Conservation (phyloP, 2,113 vertebrate species). For the Mustela lutreola region DNA sequence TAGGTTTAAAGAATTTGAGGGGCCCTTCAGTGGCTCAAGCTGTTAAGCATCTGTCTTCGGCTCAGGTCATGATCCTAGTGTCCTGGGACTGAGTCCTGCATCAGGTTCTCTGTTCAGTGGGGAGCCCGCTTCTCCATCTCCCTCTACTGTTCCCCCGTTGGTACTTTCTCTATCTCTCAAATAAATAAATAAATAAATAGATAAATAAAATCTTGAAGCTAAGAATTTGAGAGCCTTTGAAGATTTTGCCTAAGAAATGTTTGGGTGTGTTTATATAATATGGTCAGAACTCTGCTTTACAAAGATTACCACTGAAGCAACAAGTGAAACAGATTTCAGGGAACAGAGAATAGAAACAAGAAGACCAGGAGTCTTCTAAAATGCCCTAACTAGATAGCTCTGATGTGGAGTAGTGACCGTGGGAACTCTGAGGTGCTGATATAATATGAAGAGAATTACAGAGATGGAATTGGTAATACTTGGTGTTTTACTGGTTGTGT, state of each 20-base stretch:
- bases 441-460: neutral
- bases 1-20: neutral
- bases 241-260: neutral
- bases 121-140: neutral
- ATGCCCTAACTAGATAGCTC: neutral
- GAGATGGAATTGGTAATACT: neutral
- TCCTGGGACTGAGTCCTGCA: neutral
- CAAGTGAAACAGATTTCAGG: neutral
- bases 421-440: neutral
- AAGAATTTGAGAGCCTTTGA: neutral
- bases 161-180: neutral
- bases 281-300: neutral
- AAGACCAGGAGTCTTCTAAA: neutral
- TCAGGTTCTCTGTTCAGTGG: neutral
- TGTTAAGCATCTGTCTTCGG: neutral
- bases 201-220: neutral
- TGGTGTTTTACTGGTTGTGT: conserved; percentile 30
- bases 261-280: neutral
- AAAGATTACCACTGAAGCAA: neutral
- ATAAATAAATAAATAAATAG: too few species aligned
- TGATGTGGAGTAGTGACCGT: neutral
- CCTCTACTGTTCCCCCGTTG: neutral
- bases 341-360: neutral
- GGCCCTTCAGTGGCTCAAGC: neutral
- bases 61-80: neutral